phyloP scores from a whole-genome alignment of 2,113 vertebrate genomes.

The Gnathonemus longibarbis region DNA sequence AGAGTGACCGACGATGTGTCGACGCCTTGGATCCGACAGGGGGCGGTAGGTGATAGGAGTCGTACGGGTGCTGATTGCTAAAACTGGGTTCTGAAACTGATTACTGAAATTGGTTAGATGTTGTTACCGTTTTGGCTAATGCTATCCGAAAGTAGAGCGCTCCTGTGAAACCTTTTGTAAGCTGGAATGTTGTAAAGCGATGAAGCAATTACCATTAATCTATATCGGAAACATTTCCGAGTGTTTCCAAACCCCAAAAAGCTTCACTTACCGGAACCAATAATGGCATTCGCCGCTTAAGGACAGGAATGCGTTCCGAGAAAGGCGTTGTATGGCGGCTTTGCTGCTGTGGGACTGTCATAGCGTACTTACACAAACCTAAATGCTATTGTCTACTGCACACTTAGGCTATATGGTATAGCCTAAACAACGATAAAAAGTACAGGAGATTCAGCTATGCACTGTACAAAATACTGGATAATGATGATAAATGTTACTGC shows the following conservation, averaged over 20 bases:
- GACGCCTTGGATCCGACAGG: neutral
- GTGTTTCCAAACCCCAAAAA: too few species aligned
- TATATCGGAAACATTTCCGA: neutral
- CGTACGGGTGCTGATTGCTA: neutral
- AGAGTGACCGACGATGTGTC: slow-evolving; percentile 25
- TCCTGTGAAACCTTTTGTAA: neutral
- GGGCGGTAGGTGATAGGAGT: neutral
- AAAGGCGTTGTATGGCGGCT: too few species aligned
- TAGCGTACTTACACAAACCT: neutral
- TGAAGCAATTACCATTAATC: neutral
- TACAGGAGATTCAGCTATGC: neutral
- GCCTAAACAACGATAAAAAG: neutral
- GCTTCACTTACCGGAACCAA: neutral
- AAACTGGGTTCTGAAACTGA: neutral
- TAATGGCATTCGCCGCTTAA: neutral
- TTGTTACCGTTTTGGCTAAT: neutral
- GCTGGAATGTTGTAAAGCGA: neutral
- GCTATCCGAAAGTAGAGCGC: neutral
- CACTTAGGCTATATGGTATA: neutral
- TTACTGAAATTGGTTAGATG: neutral
- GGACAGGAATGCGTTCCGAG: too few species aligned
- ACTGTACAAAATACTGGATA: neutral
- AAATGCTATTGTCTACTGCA: neutral
- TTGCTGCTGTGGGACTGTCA: too few species aligned
- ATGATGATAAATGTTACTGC: neutral